These are phyloP conservation scores for Acridotheres tristis DNA, from an alignment of 2,797 vertebrate genomes.

Conservation along the genomic window DNA sequence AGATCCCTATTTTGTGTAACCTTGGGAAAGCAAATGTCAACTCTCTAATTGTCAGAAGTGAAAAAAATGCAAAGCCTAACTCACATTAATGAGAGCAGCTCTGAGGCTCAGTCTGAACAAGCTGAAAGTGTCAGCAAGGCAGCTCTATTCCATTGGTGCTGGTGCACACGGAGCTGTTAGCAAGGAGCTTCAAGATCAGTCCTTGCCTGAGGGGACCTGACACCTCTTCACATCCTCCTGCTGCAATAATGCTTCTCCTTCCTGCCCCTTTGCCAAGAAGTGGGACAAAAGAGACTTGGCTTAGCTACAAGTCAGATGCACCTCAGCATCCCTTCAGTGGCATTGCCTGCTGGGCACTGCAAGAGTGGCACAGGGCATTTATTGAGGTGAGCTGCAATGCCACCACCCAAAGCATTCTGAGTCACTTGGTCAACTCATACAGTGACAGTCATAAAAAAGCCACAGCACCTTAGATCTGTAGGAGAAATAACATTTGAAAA, in stretches of 20 bases:
- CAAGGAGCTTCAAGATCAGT: neutral
- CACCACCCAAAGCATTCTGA: rapidly evolving
- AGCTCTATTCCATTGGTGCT: neutral
- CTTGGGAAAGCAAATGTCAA: neutral
- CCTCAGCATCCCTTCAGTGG: neutral
- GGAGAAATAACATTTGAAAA: neutral
- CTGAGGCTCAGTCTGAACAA: neutral
- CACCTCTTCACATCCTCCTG: neutral
- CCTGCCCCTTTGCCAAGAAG: neutral
- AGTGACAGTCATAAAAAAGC: no score
- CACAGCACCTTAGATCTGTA: neutral
- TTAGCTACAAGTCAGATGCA: neutral
- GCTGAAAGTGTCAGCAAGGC: neutral
- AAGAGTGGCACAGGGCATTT: neutral
- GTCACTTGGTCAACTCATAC: neutral
- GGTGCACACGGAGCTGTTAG: neutral
- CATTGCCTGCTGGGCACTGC: neutral
- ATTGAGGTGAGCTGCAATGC: neutral
- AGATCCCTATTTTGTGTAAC: neutral
- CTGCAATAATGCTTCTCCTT: neutral
- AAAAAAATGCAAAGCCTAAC: neutral
- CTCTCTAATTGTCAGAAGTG: neutral
- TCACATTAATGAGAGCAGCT: neutral
- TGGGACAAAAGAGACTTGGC: neutral
- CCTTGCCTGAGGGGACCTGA: neutral